Evolutionary conservation across 2,797 vertebrate species (phyloP).

Genomic region (Arnoldichthys spilopterus): DNA sequence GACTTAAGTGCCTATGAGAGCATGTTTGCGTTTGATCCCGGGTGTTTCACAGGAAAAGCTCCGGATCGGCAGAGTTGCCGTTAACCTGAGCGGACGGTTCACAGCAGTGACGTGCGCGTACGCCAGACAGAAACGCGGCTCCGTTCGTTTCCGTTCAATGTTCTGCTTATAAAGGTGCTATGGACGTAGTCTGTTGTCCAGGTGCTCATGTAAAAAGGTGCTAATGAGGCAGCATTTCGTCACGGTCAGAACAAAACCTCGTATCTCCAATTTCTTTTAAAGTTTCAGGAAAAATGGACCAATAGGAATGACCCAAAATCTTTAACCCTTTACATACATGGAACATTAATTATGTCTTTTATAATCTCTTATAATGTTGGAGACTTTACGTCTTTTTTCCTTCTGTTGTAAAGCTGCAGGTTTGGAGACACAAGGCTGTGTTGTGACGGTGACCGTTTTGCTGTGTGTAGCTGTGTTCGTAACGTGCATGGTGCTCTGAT

Average conservation of each 20-base stretch:
- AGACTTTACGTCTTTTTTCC: no score
- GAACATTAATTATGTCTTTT: no score
- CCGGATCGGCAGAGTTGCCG: no score
- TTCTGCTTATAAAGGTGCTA: neutral
- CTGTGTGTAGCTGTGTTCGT: neutral
- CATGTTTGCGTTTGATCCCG: neutral
- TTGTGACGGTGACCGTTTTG: neutral
- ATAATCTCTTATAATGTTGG: no score
- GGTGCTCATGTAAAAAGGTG: conserved; percentile 13
- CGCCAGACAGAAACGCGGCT: neutral
- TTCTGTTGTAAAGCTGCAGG: no score
- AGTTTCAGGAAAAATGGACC: no score
- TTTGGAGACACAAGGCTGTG: no score
- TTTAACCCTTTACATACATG: no score
- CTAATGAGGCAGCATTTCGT: conserved; percentile 8
- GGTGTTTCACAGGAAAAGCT: neutral
- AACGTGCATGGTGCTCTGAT: conserved; percentile 20
- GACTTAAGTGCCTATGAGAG: conserved; percentile 31
- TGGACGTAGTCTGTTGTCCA: neutral
- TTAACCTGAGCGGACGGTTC: neutral
- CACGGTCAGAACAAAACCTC: no score
- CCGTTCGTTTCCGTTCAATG: neutral
- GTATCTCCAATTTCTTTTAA: no score
- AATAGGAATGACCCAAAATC: no score
- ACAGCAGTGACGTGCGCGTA: neutral